Conservation (phyloP, 2,113 vertebrate genomes). For the Chaetops frenatus region DNA sequence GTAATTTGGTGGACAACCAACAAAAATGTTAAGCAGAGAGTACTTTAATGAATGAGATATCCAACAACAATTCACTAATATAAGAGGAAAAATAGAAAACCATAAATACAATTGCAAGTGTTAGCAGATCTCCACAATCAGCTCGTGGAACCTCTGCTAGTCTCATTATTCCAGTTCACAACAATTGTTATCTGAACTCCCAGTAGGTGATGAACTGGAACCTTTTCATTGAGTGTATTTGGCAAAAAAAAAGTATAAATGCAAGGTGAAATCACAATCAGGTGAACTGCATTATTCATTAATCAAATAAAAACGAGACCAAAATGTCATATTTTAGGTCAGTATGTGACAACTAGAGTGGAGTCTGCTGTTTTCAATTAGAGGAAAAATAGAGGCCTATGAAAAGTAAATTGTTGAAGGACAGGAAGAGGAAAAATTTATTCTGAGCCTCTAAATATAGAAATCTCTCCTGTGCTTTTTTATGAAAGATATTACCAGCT, state of each 20-base stretch:
- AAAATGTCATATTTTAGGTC: neutral
- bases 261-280: neutral
- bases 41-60: neutral
- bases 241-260: neutral
- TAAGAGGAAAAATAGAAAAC: neutral
- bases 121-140: neutral
- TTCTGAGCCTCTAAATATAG: conserved; percentile 1
- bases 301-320: neutral
- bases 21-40: neutral
- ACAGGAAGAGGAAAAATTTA: neutral
- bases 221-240: neutral
- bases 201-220: neutral
- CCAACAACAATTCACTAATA: neutral
- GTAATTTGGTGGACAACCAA: neutral
- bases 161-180: neutral
- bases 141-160: neutral
- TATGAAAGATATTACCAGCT: neutral
- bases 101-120: neutral
- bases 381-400: neutral
- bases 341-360: neutral
- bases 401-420: neutral
- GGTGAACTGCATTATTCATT: neutral
- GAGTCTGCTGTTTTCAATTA: neutral
- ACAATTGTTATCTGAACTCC: neutral
- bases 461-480: neutral